Percentiles rank a stretch among this genome's conserved stretches.
These are phyloP conservation scores for Eurois occulta DNA, from an alignment of 2,888 invertebrate species.

Conservation along the genomic window DNA sequence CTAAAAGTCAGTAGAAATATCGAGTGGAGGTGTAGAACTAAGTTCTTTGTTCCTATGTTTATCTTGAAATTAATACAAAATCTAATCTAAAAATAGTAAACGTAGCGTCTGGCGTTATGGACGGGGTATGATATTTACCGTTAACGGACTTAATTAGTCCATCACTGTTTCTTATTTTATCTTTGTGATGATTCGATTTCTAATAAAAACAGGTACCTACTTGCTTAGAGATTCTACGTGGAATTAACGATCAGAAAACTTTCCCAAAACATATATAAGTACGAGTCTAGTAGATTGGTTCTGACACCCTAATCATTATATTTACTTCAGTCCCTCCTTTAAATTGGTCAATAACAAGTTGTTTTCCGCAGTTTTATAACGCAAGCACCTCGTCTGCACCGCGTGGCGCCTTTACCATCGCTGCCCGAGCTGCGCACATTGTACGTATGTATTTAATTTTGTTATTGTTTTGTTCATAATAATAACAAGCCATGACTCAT, in stretches of 20 bases:
- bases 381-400: constrained; percentile 91
- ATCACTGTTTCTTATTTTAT: background rate
- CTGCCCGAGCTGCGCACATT: constrained; percentile 90
- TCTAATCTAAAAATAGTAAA: background rate
- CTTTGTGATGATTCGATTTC: background rate
- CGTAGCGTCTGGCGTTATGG: background rate
- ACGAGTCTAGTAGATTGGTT: background rate
- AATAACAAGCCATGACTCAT: constrained; percentile 23
- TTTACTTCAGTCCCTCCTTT: background rate
- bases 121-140: background rate
- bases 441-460: constrained; percentile 89
- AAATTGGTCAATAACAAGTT: background rate
- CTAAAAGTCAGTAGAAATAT: background rate
- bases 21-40: background rate
- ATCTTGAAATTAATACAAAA: background rate
- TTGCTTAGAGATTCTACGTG: background rate
- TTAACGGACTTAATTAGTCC: background rate
- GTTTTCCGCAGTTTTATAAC: constrained; percentile 91
- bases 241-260: background rate
- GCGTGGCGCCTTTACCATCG: constrained; percentile 88
- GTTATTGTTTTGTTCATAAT: constrained; percentile 58
- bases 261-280: background rate
- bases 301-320: background rate
- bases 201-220: background rate
- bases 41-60: background rate